These are phyloP conservation scores for Drosophila nr. medialis DNA, from an alignment of 2,888 invertebrate genomes.

Conservation along the genomic window DNA sequence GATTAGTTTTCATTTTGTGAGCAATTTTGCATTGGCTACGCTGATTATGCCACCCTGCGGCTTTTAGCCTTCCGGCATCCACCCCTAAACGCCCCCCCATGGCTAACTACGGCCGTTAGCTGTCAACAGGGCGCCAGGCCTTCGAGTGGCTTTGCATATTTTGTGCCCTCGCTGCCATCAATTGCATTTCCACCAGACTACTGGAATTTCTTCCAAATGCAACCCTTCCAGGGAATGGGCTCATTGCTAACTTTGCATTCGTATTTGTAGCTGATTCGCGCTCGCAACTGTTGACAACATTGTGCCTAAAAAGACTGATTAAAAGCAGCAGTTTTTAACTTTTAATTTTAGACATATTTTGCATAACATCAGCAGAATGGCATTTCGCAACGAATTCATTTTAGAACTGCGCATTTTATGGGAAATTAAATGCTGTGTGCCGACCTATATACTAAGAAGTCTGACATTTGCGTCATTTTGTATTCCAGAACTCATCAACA, in stretches of 20 bases:
- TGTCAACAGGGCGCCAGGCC: constrained; percentile 40
- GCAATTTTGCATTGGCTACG: constrained; percentile 70
- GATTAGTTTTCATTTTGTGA: constrained; percentile 81
- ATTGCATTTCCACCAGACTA: constrained; percentile 23
- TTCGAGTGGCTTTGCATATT: constrained; percentile 55
- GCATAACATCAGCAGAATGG: not conserved
- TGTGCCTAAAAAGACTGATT: constrained; percentile 5
- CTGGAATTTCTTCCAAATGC: constrained; percentile 1
- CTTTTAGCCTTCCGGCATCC: constrained; percentile 9
- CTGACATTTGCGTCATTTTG: not conserved
- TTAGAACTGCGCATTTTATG: not conserved
- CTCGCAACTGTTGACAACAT: constrained; percentile 2
- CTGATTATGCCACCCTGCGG: constrained; percentile 64
- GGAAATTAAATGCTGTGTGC: not conserved
- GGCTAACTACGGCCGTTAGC: constrained; percentile 41
- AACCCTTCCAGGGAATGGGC: constrained; percentile 4
- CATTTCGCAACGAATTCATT: not conserved
- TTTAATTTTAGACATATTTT: not conserved
- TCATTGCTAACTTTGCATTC: constrained; percentile 22
- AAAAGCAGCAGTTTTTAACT: not conserved
- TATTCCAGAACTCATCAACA: not conserved
- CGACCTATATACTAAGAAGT: not conserved
- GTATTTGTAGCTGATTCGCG: constrained; percentile 19
- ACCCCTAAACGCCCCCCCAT: not conserved
- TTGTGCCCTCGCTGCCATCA: constrained; percentile 14